A percentile compares a stretch with the other conserved stretches of the same genome.
phyloP scores from a whole-genome alignment of 1,140 invertebrate genomes.

The Hycleus phaleratus region DNA sequence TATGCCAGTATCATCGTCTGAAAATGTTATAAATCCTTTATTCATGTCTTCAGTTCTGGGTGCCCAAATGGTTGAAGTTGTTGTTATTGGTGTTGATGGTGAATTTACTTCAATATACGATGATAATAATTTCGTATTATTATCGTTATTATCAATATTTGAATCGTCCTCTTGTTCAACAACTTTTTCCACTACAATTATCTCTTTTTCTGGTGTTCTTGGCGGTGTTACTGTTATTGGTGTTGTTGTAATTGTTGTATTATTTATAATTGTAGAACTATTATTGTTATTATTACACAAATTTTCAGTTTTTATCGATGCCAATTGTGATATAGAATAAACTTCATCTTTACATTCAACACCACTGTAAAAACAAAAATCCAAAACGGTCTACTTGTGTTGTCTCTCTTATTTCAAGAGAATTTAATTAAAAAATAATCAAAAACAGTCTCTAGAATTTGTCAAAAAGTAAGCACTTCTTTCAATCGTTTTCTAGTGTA shows the following conservation, averaged over 20 bases:
- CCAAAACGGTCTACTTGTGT: not conserved
- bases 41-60: slow-evolving; percentile 88
- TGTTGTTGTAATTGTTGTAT: slow-evolving; percentile 33
- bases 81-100: slow-evolving; percentile 48
- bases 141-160: too few relatives aligned
- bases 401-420: too few relatives aligned
- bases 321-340: slow-evolving; percentile 66
- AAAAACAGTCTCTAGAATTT: too few relatives aligned
- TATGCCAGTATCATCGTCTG: slow-evolving; percentile 72
- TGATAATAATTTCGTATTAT: slow-evolving; percentile 7
- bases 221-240: slow-evolving; percentile 20
- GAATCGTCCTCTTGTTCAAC: too few relatives aligned
- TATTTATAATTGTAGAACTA: not conserved
- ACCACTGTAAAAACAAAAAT: slow-evolving; percentile 57
- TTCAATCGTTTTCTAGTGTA: too few relatives aligned
- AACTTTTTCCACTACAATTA: not conserved
- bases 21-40: slow-evolving; percentile 82
- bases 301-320: slow-evolving; percentile 36
- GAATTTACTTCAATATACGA: slow-evolving; percentile 18
- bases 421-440: too few relatives aligned
- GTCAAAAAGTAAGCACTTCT: too few relatives aligned
- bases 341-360: slow-evolving; percentile 81
- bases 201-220: not conserved
- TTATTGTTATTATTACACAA: slow-evolving; percentile 10
- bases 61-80: slow-evolving; percentile 70